Conservation (phyloP, 2,797 vertebrate genomes). For the Morelia viridis region DNA sequence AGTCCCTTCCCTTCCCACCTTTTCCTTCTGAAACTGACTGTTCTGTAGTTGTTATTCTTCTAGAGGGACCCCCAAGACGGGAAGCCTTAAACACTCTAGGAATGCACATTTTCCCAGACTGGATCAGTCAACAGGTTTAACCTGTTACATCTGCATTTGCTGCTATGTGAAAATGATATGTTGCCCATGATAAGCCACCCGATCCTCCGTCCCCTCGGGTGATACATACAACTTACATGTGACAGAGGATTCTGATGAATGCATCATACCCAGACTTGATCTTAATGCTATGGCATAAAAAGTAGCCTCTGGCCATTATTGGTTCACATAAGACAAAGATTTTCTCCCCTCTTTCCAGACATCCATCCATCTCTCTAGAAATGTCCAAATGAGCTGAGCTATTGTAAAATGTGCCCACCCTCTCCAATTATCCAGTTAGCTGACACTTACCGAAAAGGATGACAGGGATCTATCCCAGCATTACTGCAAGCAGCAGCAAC, state of each 20-base stretch:
- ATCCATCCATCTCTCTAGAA: background rate
- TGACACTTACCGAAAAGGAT: conserved; percentile 6
- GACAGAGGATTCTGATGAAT: background rate
- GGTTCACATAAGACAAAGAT: background rate
- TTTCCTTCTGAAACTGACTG: background rate
- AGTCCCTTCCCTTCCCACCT: background rate
- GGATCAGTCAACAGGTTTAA: rapidly evolving
- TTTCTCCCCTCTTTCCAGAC: background rate
- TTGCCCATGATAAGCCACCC: background rate
- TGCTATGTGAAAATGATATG: background rate
- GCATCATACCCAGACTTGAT: background rate
- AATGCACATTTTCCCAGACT: background rate
- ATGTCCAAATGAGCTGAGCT: background rate
- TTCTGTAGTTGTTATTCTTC: background rate
- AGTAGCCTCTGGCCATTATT: background rate
- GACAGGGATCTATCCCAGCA: background rate
- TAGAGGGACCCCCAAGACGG: background rate
- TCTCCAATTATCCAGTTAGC: background rate
- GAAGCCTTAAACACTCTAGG: conserved; percentile 7
- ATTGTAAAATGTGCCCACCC: background rate
- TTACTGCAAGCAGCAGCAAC: background rate
- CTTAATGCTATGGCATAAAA: background rate
- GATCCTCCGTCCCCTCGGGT: background rate
- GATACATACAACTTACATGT: background rate
- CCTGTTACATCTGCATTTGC: background rate